These are phyloP conservation scores for Aplysina aerophoba DNA, from an alignment of 37 sponge, comb jelly and placozoan genomes.

Conservation along the genomic window DNA sequence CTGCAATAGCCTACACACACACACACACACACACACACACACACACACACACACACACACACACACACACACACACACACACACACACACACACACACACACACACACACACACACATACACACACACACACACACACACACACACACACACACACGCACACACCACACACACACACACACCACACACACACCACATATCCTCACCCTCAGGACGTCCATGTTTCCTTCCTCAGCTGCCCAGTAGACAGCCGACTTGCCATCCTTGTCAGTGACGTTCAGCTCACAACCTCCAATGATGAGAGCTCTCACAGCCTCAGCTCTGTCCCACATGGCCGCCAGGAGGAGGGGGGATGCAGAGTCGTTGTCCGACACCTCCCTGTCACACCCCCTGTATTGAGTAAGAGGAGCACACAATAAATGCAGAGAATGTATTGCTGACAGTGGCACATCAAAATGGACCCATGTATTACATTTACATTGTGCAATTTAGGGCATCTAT, in stretches of 20 bases:
- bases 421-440: background rate
- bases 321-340: slow-evolving; percentile 55
- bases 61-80: background rate
- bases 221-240: slow-evolving; percentile 61
- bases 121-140: background rate
- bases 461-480: background rate
- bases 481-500: background rate
- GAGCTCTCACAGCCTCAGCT: slow-evolving; percentile 44
- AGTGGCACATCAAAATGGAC: too few relatives aligned
- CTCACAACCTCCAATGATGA: slow-evolving; percentile 33
- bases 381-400: slow-evolving; percentile 42
- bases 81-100: background rate
- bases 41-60: slow-evolving; percentile 3
- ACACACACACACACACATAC: slow-evolving; percentile 11
- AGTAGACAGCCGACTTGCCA: slow-evolving; percentile 57
- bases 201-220: slow-evolving; percentile 52
- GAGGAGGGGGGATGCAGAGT: slow-evolving; percentile 70
- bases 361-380: slow-evolving; percentile 42
- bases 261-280: slow-evolving; percentile 60
- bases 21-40: slow-evolving; percentile 3
- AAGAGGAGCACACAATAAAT: background rate
- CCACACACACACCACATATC: background rate
- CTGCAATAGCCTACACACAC: background rate
- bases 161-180: background rate
- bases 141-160: background rate